Percentiles rank a stretch among this genome's conserved stretches.
Conservation (phyloP, 2,113 vertebrate genomes). For the Fulmarus glacialis region DNA sequence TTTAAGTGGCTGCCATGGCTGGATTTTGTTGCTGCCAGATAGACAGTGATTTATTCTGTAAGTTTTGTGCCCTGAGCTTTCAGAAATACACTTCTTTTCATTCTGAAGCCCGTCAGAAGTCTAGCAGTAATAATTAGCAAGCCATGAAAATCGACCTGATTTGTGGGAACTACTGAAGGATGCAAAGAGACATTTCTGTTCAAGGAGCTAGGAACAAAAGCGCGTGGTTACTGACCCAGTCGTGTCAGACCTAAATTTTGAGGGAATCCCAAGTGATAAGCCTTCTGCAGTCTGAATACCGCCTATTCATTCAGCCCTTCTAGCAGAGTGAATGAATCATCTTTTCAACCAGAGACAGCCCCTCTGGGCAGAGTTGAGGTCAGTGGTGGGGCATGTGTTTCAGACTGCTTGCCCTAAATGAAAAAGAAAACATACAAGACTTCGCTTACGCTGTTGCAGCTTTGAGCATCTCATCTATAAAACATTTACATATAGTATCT, state of each 20-base stretch:
- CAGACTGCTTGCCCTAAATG: constrained; percentile 17
- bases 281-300: constrained; percentile 17
- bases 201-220: constrained; percentile 42
- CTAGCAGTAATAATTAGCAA: constrained; percentile 62
- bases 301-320: constrained; percentile 57
- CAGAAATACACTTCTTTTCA: not conserved
- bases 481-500: not conserved
- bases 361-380: constrained; percentile 50
- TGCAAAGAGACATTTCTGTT: constrained; percentile 52
- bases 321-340: constrained; percentile 49
- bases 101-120: constrained; percentile 40
- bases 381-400: constrained; percentile 2
- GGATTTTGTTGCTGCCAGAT: not conserved
- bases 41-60: constrained; percentile 44
- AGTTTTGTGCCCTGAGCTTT: constrained; percentile 47
- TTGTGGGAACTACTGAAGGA: constrained; percentile 53
- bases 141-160: constrained; percentile 66
- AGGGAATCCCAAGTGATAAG: constrained; percentile 68
- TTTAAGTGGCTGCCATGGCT: not conserved
- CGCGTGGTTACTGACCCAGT: constrained; percentile 54
- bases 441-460: not conserved
- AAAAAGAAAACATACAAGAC: constrained; percentile 7
- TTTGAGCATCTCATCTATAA: not conserved
- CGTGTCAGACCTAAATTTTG: constrained; percentile 61
- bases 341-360: constrained; percentile 48